phyloP scores from a whole-genome alignment of 2,113 vertebrate genomes.

The Cygnus atratus region DNA sequence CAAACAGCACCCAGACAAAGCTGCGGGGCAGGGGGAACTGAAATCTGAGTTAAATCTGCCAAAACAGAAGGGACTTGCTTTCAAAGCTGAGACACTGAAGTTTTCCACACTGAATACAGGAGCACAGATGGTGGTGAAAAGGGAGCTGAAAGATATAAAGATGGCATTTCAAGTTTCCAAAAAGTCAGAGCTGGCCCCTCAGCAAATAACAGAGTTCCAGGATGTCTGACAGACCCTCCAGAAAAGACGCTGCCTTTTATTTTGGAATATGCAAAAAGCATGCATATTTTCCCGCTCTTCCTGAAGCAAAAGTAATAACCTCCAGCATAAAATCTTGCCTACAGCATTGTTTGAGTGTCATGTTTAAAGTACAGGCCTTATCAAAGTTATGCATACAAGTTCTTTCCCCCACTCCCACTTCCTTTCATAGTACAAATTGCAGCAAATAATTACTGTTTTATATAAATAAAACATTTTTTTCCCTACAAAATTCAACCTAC shows the following conservation, averaged over 20 bases:
- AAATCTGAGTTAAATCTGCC: neutral
- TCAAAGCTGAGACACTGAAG: neutral
- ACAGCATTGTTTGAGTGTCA: neutral
- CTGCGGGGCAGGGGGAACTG: neutral
- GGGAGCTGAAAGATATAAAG: neutral
- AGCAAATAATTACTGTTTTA: neutral
- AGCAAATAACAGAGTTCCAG: neutral
- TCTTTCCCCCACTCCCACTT: neutral
- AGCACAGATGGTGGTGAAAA: neutral
- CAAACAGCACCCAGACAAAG: neutral
- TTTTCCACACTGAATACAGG: neutral
- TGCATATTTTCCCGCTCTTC: neutral
- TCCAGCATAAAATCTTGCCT: neutral
- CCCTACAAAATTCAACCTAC: neutral
- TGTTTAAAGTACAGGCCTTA: neutral
- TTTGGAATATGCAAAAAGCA: neutral
- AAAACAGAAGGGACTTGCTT: neutral
- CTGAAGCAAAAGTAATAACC: neutral
- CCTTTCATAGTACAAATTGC: neutral
- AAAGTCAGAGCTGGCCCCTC: neutral
- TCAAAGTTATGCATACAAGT: neutral
- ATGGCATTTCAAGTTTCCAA: neutral
- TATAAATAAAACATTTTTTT: neutral
- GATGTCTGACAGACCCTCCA: neutral
- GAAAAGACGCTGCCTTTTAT: neutral